phyloP scores from a whole-genome alignment of 2,888 invertebrate genomes.

The Amblyjoppa fuscipennis region DNA sequence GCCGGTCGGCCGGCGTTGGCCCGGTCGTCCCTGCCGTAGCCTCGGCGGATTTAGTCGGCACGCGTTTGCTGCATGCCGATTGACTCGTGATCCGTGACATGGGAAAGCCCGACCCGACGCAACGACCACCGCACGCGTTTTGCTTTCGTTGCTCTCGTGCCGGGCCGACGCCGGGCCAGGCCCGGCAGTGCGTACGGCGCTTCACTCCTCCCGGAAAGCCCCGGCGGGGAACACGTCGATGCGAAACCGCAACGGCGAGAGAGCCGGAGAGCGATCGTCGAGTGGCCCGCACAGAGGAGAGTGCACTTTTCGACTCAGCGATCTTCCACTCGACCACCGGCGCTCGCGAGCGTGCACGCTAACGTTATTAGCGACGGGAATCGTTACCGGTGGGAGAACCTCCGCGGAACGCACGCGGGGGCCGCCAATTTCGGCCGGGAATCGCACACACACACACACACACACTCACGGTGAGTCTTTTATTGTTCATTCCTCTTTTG shows the following conservation, averaged over 20 bases:
- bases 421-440: conserved; percentile 33
- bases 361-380: conserved; percentile 81
- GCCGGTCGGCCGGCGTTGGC: conserved; percentile 56
- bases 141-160: neutral
- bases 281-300: conserved; percentile 21
- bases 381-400: conserved; percentile 73
- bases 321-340: conserved; percentile 71
- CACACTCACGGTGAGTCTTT: neutral
- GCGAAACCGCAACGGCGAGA: conserved; percentile 3
- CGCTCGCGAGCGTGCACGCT: conserved; percentile 71
- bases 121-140: conserved; percentile 6
- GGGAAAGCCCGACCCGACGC: conserved; percentile 40
- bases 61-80: conserved; percentile 12
- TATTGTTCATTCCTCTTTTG: conserved; percentile 59
- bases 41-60: conserved; percentile 15
- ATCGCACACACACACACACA: conserved; percentile 2
- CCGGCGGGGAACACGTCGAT: neutral
- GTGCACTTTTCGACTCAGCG: conserved; percentile 55
- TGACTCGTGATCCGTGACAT: conserved; percentile 29
- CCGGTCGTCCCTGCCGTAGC: neutral
- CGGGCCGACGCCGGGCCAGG: neutral
- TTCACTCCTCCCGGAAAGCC: neutral
- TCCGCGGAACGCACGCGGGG: conserved; percentile 37
- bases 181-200: neutral
- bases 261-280: neutral